Evolutionary conservation across 2,113 vertebrate genomes (phyloP).

Genomic region (Anser brachyrhynchus): DNA sequence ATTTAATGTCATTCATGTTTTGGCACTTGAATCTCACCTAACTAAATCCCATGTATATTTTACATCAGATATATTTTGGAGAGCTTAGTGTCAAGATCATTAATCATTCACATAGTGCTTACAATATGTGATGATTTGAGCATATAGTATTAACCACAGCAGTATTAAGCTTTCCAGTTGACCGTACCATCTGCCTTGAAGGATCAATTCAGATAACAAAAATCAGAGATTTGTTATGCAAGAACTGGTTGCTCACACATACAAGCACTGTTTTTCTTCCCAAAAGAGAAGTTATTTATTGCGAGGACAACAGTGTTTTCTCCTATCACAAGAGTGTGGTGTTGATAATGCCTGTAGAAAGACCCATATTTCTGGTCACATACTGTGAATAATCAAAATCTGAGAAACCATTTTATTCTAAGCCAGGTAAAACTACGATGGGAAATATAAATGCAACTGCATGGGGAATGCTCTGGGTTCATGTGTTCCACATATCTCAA

Average conservation of each 20-base stretch:
- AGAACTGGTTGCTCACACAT: background rate
- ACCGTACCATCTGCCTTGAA: background rate
- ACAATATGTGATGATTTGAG: background rate
- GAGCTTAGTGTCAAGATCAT: background rate
- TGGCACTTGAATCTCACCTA: background rate
- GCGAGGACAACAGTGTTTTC: background rate
- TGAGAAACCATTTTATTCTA: constrained; percentile 10
- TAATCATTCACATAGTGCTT: background rate
- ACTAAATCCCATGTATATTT: background rate
- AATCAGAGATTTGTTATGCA: background rate
- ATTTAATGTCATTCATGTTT: background rate
- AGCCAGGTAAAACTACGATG: background rate
- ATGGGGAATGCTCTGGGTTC: background rate
- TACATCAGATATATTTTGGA: background rate
- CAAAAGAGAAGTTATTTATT: background rate
- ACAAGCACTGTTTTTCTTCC: background rate
- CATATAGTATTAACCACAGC: background rate
- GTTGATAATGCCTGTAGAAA: background rate
- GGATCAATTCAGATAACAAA: background rate
- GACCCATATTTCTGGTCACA: background rate
- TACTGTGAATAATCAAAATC: constrained; percentile 30
- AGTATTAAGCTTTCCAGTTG: background rate
- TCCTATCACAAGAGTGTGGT: background rate
- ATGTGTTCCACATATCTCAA: background rate
- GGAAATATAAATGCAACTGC: background rate